Evolutionary conservation across 2,113 vertebrate genomes (phyloP).

Genomic region (Vulpes lagopus): DNA sequence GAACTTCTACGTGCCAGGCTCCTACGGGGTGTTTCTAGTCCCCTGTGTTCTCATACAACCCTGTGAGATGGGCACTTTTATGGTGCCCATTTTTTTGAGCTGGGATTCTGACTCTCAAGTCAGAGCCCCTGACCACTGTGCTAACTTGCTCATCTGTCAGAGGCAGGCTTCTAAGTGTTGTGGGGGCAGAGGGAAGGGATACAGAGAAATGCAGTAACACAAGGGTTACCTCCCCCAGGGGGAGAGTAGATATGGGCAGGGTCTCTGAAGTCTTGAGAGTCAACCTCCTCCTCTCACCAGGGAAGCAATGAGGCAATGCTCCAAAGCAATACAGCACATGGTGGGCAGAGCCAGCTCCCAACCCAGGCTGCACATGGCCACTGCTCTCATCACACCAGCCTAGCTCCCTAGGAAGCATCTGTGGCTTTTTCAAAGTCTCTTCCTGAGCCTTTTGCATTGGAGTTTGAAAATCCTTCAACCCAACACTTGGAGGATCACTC

Average conservation of each 20-base stretch:
- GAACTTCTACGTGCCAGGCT: neutral
- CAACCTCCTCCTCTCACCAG: neutral
- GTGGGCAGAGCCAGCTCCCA: neutral
- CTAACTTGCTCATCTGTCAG: no score
- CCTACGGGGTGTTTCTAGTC: neutral
- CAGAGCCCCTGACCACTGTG: neutral
- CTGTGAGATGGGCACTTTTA: neutral
- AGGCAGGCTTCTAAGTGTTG: neutral
- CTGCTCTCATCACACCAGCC: neutral
- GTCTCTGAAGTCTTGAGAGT: neutral
- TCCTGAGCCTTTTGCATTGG: neutral
- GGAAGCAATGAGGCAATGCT: neutral
- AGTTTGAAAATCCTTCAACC: neutral
- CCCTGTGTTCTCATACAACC: neutral
- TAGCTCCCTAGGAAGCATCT: neutral
- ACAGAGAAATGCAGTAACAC: no score
- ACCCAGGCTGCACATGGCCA: accelerated
- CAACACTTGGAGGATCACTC: neutral
- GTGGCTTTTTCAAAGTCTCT: neutral
- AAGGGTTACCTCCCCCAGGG: neutral
- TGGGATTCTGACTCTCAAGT: neutral
- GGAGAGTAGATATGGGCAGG: neutral
- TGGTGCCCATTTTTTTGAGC: neutral
- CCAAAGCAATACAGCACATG: neutral
- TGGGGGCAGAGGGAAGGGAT: accelerated